Conservation (phyloP, 2,888 invertebrate species). For the Platypus cylindrus region DNA sequence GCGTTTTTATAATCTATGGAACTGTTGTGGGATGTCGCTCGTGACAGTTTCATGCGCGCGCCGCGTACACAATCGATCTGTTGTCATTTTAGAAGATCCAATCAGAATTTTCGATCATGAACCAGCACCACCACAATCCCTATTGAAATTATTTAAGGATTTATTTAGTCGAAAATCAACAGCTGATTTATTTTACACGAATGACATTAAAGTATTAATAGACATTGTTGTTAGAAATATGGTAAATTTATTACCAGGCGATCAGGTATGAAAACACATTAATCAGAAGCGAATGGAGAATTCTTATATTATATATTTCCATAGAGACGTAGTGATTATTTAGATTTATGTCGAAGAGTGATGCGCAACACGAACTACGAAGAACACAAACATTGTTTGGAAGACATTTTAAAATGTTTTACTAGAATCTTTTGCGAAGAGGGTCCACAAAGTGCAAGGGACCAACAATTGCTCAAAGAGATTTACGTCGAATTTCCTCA, state of each 20-base stretch:
- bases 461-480: conserved; percentile 66
- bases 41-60: too few relatives aligned
- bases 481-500: conserved; percentile 78
- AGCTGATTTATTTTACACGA: conserved; percentile 83
- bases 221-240: conserved; percentile 87
- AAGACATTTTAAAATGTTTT: conserved; percentile 73
- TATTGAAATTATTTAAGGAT: conserved; percentile 73
- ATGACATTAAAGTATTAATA: conserved; percentile 85
- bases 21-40: too few relatives aligned
- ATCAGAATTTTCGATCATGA: conserved; percentile 74
- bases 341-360: conserved; percentile 66
- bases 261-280: conserved; percentile 44
- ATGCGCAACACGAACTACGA: conserved; percentile 71
- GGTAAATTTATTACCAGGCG: conserved; percentile 79
- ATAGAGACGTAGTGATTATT: conserved; percentile 64
- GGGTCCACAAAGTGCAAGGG: conserved; percentile 55
- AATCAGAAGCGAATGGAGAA: background rate
- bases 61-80: too few relatives aligned
- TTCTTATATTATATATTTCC: conserved; percentile 10
- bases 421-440: conserved; percentile 80
- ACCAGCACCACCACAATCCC: conserved; percentile 66
- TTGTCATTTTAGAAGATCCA: conserved; percentile 73
- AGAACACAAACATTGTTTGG: conserved; percentile 65
- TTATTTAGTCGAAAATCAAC: conserved; percentile 68
- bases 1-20: too few relatives aligned